Percentiles rank a stretch among this genome's conserved stretches.
These are phyloP conservation scores for Malurus alboscapulatus DNA, from an alignment of 2,113 vertebrate genomes.

Conservation along the genomic window DNA sequence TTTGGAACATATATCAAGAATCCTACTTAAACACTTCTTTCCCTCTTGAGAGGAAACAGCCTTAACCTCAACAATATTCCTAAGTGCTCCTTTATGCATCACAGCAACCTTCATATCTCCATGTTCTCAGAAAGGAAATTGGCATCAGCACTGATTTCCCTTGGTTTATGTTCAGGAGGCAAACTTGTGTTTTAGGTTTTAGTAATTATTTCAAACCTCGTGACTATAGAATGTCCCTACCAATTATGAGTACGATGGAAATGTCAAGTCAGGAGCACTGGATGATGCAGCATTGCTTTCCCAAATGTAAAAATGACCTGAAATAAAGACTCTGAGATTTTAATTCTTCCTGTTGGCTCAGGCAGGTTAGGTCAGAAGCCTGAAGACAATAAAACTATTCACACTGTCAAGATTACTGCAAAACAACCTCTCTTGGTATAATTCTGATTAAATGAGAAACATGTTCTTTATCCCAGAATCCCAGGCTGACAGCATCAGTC, in stretches of 20 bases:
- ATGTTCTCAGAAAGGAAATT: neutral
- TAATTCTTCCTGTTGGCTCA: neutral
- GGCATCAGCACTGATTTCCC: neutral
- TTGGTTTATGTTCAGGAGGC: neutral
- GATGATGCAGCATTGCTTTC: neutral
- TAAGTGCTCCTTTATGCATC: neutral
- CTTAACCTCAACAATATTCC: neutral
- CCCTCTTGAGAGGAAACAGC: neutral
- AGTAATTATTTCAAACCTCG: neutral
- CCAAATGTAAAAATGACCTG: neutral
- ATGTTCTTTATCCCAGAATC: neutral
- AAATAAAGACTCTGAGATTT: neutral
- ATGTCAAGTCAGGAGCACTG: neutral
- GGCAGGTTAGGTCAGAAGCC: neutral
- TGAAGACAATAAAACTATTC: neutral
- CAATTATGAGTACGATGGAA: neutral
- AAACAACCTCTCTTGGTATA: neutral
- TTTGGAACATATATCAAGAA: neutral
- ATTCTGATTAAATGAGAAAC: neutral
- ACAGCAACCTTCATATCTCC: neutral
- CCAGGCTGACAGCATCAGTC: neutral
- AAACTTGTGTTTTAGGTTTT: neutral
- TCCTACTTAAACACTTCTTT: neutral
- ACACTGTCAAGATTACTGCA: neutral
- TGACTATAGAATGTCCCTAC: neutral